A percentile compares a stretch with the other conserved stretches of the same genome.
These are phyloP conservation scores for Pao palembangensis DNA, from an alignment of 2,113 vertebrate genomes.

Conservation along the genomic window DNA sequence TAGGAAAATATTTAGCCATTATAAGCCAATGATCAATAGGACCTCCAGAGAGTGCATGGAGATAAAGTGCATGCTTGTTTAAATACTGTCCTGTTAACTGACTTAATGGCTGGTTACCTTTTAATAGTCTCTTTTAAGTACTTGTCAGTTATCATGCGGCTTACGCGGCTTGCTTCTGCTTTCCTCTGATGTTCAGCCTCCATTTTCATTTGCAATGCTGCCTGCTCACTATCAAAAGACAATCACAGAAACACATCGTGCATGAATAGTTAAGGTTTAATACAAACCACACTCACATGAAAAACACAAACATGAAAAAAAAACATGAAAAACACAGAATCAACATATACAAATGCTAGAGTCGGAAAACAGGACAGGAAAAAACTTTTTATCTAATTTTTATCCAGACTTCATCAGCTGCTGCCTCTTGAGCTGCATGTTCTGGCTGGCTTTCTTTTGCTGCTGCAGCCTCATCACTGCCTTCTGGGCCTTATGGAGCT, in stretches of 20 bases:
- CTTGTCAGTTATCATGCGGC: conserved; percentile 66
- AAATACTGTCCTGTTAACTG: background rate
- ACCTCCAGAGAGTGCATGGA: background rate
- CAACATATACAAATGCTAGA: no score
- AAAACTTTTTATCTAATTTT: background rate
- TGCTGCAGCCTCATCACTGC: conserved; percentile 57
- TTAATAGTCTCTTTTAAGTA: conserved; percentile 82
- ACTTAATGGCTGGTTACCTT: conserved; percentile 70
- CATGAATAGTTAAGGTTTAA: background rate
- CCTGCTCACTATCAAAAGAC: conserved; percentile 70
- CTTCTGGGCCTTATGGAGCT: conserved; percentile 45
- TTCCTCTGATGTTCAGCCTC: conserved; percentile 65
- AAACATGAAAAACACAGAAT: no score
- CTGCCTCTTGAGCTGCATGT: conserved; percentile 51
- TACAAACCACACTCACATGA: background rate
- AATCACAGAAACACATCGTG: conserved; percentile 18
- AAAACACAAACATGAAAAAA: no score
- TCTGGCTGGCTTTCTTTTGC: conserved; percentile 63
- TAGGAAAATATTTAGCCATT: background rate
- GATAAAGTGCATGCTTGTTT: conserved; percentile 7
- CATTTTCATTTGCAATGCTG: conserved; percentile 43
- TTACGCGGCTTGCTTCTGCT: conserved; percentile 65
- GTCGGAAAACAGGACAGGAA: background rate
- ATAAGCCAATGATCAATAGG: conserved; percentile 18
- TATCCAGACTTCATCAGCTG: conserved; percentile 64